Percentiles rank a stretch among this genome's conserved stretches.
Evolutionary conservation across 2,113 vertebrate species (phyloP).

Genomic region (Clupea harengus): DNA sequence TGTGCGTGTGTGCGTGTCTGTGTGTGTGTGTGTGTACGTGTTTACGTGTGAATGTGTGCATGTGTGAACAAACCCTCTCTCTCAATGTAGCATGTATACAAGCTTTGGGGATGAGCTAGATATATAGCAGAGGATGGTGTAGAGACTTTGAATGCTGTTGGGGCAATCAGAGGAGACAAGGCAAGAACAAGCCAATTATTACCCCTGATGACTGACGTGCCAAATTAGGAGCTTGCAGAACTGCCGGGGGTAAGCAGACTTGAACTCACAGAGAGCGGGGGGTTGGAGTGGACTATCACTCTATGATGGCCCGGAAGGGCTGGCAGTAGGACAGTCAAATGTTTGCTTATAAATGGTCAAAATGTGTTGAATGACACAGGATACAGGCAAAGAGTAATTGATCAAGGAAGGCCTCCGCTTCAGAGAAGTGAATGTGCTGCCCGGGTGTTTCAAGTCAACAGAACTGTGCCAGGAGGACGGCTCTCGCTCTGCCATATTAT

Average conservation of each 20-base stretch:
- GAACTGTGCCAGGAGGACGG: constrained; percentile 49
- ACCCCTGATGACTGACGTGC: not conserved
- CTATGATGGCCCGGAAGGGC: not conserved
- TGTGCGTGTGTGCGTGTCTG: not conserved
- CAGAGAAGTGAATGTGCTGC: not conserved
- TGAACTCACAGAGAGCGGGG: not conserved
- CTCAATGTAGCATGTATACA: not conserved
- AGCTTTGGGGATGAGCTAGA: not conserved
- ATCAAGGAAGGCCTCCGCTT: not conserved
- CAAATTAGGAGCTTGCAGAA: constrained; percentile 3
- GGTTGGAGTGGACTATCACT: not conserved
- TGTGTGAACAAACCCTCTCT: not conserved
- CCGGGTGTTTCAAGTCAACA: not conserved
- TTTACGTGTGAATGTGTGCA: not conserved
- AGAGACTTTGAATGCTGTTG: not conserved
- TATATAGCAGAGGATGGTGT: not conserved
- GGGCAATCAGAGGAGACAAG: not conserved
- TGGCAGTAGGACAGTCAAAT: not conserved
- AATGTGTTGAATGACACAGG: not conserved
- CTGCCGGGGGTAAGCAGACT: not conserved
- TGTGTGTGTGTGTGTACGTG: not conserved
- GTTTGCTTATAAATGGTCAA: not conserved
- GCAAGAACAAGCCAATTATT: constrained; percentile 19
- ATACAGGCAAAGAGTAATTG: not conserved
- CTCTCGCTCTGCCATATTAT: constrained; percentile 64